Base-by-base conservation (phyloP, 1,140 invertebrate species). In the Drosophila simulans region DNA sequence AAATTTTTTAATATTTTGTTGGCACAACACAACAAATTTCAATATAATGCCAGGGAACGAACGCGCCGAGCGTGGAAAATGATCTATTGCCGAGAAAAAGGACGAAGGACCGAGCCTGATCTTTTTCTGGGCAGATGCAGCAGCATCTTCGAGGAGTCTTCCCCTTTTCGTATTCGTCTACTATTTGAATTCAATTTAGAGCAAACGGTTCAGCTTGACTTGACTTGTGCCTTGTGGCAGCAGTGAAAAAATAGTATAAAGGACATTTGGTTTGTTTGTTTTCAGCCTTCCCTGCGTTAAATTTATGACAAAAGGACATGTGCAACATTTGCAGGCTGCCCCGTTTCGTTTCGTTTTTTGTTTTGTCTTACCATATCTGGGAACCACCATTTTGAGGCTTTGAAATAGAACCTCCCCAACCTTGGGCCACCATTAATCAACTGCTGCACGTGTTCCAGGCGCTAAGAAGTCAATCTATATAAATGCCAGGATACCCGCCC, bases 11-110 rank as follows among this genome's bases (percentile, higher is more conserved):
- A 83, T 82, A 83, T 81, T 77, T 74, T 91, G 81, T 91, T 91
- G 84, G 89, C 89, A 91, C 90, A 91, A 91, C 89, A 91, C 89
- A 83, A 90, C 81, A 80, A 84, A 91, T 85, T 84, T 85, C 83
- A 81, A 86, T 72, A 89, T 79, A 79, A 80, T 75, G 76, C 52
- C 62, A 54, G 60, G 46, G 43, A 35, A 70, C 34, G 58, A 35
- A 35, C 80, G 66, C 75, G 60, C 69, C 75, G 75, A 88, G 83
- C 83, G 77, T 83, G 85, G 73, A 70, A 91, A 74, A 91, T 91
- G 90, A 91, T 91, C 90, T 91, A 91, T 91, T 77, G 89, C 78
- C 63, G 74, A 66, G 68, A 46, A 60, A n/a, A 45, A 63, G 68
- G 62, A 71, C 74, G 56, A 59, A 53, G 59, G 42, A 54, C 27